phyloP scores from a whole-genome alignment of 2,888 invertebrate genomes.

The Cheilosia variabilis region DNA sequence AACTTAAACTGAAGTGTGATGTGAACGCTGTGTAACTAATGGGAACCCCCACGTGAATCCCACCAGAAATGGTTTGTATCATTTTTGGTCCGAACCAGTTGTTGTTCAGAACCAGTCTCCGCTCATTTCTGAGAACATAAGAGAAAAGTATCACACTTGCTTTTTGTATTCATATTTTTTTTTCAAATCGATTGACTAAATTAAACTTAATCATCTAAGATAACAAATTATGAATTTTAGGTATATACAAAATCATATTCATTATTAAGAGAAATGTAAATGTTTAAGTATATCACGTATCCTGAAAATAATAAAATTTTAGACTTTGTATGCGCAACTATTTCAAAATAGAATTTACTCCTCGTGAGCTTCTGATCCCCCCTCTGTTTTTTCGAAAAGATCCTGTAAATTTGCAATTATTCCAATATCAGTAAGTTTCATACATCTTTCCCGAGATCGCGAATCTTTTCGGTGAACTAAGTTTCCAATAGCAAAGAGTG shows the following conservation, averaged over 20 bases:
- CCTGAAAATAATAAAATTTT: slow-evolving; percentile 58
- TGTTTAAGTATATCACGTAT: slow-evolving; percentile 77
- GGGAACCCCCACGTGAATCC: no score
- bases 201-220: slow-evolving; percentile 32
- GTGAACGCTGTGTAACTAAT: no score
- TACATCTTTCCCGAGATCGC: slow-evolving; percentile 90
- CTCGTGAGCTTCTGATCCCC: slow-evolving; percentile 77
- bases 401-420: slow-evolving; percentile 92
- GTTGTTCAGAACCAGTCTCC: no score
- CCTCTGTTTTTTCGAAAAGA: slow-evolving; percentile 86
- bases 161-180: no score
- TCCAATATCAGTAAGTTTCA: slow-evolving; percentile 92
- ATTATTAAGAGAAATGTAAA: slow-evolving; percentile 73
- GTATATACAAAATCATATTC: slow-evolving; percentile 62
- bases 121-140: no score
- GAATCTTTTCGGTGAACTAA: slow-evolving; percentile 94
- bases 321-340: slow-evolving; percentile 1
- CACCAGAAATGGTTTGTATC: no score
- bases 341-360: slow-evolving; percentile 75
- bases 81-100: no score
- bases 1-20: no score
- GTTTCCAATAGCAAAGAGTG: slow-evolving; percentile 94
- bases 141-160: no score
- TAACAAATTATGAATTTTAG: slow-evolving; percentile 32
- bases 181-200: no score